Evolutionary conservation across 2,888 invertebrate genomes (phyloP).

Genomic region (Phaedon cochleariae): DNA sequence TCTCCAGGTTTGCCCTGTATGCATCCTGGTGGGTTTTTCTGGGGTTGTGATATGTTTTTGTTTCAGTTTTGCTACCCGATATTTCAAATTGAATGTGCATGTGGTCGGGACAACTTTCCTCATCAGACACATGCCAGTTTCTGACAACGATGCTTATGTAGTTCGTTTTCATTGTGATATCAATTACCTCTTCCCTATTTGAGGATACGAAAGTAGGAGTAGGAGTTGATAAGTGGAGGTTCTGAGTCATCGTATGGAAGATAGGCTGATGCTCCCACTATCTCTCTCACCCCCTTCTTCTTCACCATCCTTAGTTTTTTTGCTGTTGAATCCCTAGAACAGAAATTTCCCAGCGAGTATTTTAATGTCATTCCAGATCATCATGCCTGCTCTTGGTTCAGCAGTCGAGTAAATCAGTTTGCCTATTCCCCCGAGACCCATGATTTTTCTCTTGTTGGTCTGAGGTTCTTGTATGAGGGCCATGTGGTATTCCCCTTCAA

Average conservation of each 20-base stretch:
- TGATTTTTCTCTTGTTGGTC: slow-evolving; percentile 3
- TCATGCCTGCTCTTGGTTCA: slow-evolving; percentile 2
- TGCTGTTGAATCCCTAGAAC: slow-evolving; percentile 2
- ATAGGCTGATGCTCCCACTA: neutral
- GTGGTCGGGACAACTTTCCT: neutral
- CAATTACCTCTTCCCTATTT: neutral
- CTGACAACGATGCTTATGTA: neutral
- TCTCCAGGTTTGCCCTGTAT: neutral
- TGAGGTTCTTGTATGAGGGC: slow-evolving; percentile 10
- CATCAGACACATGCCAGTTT: neutral
- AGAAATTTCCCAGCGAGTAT: slow-evolving; percentile 4
- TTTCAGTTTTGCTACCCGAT: neutral
- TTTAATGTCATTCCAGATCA: neutral
- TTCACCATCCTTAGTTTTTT: neutral
- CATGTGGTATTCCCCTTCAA: neutral
- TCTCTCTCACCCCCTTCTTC: neutral
- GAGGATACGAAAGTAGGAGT: neutral
- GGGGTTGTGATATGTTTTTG: neutral
- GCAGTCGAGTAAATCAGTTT: slow-evolving; percentile 10
- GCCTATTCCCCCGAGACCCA: slow-evolving; percentile 6
- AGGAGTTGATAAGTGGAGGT: slow-evolving; percentile 14
- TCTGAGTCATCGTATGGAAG: slow-evolving; percentile 9
- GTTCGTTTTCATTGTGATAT: neutral
- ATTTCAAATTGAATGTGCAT: neutral
- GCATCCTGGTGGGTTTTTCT: neutral